A percentile compares a stretch with the other conserved stretches of the same genome.
These are phyloP conservation scores for Lamellibrachia luymesi DNA, from an alignment of 1,140 invertebrate species.

Conservation along the genomic window DNA sequence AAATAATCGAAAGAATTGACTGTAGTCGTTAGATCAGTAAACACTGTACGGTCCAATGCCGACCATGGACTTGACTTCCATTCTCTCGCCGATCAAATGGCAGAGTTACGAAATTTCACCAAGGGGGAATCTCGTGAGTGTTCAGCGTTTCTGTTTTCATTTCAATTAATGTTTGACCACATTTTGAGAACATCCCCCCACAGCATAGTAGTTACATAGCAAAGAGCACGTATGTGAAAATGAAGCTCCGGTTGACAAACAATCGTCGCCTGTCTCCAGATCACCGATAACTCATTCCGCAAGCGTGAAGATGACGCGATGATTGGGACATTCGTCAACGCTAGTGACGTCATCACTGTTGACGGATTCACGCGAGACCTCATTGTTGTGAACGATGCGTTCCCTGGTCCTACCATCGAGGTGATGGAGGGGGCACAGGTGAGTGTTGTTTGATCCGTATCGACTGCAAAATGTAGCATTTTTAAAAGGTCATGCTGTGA, in stretches of 20 bases:
- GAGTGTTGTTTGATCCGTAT: conserved; percentile 1
- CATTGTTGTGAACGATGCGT: conserved; percentile 17
- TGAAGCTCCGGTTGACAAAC: background rate
- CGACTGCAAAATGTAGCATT: background rate
- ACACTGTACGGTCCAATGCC: too few species aligned
- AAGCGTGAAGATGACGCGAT: background rate
- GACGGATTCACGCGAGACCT: conserved; percentile 19
- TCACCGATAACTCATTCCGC: background rate
- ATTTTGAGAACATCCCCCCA: too few species aligned
- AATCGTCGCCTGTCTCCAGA: background rate
- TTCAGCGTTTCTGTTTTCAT: too few species aligned
- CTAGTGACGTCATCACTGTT: conserved; percentile 20
- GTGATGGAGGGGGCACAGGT: conserved; percentile 23
- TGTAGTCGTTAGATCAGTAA: too few species aligned
- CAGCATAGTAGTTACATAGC: background rate
- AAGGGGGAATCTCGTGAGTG: too few species aligned
- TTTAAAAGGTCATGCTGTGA: background rate
- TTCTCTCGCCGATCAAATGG: too few species aligned
- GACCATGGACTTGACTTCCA: too few species aligned
- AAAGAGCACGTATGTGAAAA: too few species aligned
- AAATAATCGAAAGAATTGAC: too few species aligned
- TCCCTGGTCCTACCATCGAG: conserved; percentile 23
- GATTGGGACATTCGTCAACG: background rate
- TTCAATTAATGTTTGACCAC: too few species aligned
- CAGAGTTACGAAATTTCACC: too few species aligned